Evolutionary conservation across 2,888 invertebrate species (phyloP), one percentile per base, ranked within the genome.

Genomic region (Clunio marinus): DNA sequence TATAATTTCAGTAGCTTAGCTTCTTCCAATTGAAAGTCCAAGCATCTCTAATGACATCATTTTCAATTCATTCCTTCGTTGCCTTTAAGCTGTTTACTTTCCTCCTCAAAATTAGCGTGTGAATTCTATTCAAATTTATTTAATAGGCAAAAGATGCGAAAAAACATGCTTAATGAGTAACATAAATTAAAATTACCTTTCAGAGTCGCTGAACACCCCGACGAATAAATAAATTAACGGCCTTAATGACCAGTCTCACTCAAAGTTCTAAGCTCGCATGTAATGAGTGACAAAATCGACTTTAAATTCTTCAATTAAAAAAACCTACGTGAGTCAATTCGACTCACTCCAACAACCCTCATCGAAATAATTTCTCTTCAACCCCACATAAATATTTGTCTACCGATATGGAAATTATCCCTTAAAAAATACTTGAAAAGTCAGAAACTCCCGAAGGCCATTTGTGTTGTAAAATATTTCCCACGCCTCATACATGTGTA

Each of bases 401-500:
- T 4, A 7, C 10, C 32, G 32, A 32, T 32, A 10, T 10, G 5
- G 22, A 51, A 20, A 57, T 10, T 25, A 57, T 15, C 27, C 57
- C 57, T 15, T n/a, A n/a, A 41, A 41, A 7, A 51, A 51, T 22
- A 32, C 32, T 32, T 10, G 32, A n/a, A 51, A 51, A 51, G 51
- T 17, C 15, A 60, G 22, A 37, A 37, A 1, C 7, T 8, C 27
- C 15, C 66, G 66, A 66, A 66, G 66, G 66, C 66, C 66, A 46
- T 32, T 32, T 66, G 66, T 51, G 46, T 46, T 55, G 22, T 17
- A 22, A 66, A 51, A 35, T 22, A 51, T 27, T 66, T 66, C 66
- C 66, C 66, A 66, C 66, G 66, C 51, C 66, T 66, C 41, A 57
- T 28, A 66, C 32, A 66, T 32, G 41, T 32, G 32, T 45, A 62